Evolutionary conservation across 1,140 invertebrate genomes (phyloP).

Genomic region (Parasteatoda tepidariorum): DNA sequence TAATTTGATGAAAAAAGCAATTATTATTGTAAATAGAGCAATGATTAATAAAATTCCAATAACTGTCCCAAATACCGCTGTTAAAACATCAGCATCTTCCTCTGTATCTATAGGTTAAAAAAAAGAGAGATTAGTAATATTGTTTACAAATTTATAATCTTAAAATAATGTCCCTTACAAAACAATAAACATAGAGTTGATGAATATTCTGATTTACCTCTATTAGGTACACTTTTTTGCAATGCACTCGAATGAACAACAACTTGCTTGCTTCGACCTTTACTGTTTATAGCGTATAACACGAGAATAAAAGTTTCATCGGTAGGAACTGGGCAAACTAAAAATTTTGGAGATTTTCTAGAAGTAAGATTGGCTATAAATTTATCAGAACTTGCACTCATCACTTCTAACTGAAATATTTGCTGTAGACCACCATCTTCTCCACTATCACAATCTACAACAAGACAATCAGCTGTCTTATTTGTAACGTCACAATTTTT

Average conservation of each 20-base stretch:
- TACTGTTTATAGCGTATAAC: constrained; percentile 79
- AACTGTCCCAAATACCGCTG: constrained; percentile 29
- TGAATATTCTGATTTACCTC: too few relatives aligned
- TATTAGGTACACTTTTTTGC: too few relatives aligned
- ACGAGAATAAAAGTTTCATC: constrained; percentile 61
- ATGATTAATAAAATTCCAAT: constrained; percentile 14
- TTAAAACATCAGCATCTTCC: constrained; percentile 18
- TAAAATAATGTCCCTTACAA: too few relatives aligned
- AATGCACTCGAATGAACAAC: constrained; percentile 86
- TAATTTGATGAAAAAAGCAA: constrained; percentile 14
- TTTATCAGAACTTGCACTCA: constrained; percentile 70
- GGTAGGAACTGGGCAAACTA: constrained; percentile 60
- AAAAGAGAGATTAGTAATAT: too few relatives aligned
- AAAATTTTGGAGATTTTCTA: constrained; percentile 60
- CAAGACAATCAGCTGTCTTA: constrained; percentile 82
- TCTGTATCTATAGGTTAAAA: constrained; percentile 7
- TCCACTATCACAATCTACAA: constrained; percentile 81
- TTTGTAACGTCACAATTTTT: constrained; percentile 87
- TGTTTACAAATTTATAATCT: too few relatives aligned
- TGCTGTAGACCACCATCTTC: constrained; percentile 85
- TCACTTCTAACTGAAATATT: constrained; percentile 84
- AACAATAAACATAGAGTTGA: too few relatives aligned
- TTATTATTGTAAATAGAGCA: constrained; percentile 3
- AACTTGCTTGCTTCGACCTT: constrained; percentile 76
- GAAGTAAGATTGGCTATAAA: constrained; percentile 61